phyloP scores from a whole-genome alignment of 2,113 vertebrate genomes.

The Chrysemys picta region DNA sequence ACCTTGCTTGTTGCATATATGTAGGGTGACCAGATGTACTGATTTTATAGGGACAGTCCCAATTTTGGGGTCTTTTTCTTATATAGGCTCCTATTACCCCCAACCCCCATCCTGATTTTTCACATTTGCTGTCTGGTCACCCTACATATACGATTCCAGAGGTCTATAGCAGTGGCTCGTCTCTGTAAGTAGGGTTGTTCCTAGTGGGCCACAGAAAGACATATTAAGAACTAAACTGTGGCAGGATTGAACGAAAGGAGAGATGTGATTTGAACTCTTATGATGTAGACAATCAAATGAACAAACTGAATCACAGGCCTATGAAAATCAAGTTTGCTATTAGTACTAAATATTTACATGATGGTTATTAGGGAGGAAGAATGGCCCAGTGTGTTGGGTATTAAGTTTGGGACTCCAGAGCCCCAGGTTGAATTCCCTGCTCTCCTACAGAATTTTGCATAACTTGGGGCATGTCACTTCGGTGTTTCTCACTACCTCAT shows the following conservation, averaged over 20 bases:
- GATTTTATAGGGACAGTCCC: too few species aligned
- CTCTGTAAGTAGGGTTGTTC: neutral
- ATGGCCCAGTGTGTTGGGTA: neutral
- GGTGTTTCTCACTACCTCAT: rapidly evolving
- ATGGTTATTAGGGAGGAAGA: neutral
- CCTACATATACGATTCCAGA: neutral
- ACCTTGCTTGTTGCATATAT: neutral
- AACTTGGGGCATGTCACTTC: neutral
- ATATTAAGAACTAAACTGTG: neutral
- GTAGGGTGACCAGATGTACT: too few species aligned
- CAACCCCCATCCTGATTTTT: too few species aligned
- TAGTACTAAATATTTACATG: neutral
- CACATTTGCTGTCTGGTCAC: too few species aligned
- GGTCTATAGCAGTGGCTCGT: too few species aligned
- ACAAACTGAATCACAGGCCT: neutral
- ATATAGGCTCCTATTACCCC: too few species aligned
- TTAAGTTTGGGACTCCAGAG: neutral
- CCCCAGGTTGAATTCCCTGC: neutral
- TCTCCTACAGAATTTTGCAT: neutral
- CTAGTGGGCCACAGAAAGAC: neutral
- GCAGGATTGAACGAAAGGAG: neutral
- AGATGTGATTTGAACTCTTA: neutral
- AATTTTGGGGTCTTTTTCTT: too few species aligned
- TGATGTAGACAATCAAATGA: neutral
- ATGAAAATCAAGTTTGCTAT: neutral